These are phyloP conservation scores for Bettongia penicillata DNA, from an alignment of 2,113 vertebrate species.

Conservation along the genomic window DNA sequence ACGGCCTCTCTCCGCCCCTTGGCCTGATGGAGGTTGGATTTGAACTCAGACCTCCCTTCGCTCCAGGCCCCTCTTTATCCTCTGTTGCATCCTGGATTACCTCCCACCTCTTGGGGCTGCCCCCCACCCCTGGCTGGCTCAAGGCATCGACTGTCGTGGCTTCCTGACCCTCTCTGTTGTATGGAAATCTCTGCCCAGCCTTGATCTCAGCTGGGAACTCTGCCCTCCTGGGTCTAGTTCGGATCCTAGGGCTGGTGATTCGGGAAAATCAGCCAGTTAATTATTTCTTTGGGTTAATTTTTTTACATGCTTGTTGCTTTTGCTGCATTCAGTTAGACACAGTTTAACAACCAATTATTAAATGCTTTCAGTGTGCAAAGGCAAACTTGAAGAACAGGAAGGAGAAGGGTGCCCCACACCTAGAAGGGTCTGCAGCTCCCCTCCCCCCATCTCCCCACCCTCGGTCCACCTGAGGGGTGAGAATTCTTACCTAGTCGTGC, in stretches of 20 bases:
- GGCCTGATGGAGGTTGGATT: neutral
- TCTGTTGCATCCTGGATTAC: neutral
- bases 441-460: too few species aligned
- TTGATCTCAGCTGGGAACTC: neutral
- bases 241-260: neutral
- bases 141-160: accelerated
- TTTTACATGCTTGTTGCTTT: neutral
- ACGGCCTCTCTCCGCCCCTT: too few species aligned
- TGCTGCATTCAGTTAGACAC: neutral
- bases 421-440: neutral
- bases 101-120: neutral
- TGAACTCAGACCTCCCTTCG: neutral
- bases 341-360: neutral
- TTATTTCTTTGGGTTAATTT: neutral
- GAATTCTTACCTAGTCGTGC: too few species aligned
- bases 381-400: neutral
- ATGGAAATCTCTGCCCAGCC: neutral
- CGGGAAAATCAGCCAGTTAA: neutral
- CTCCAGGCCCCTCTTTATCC: neutral
- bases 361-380: neutral
- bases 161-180: neutral
- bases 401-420: neutral
- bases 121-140: neutral
- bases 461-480: too few species aligned
- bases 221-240: neutral